Percentiles rank a stretch among this genome's conserved stretches.
These are phyloP conservation scores for Craseonycteris thonglongyai DNA, from an alignment of 2,113 vertebrate genomes.

Conservation along the genomic window DNA sequence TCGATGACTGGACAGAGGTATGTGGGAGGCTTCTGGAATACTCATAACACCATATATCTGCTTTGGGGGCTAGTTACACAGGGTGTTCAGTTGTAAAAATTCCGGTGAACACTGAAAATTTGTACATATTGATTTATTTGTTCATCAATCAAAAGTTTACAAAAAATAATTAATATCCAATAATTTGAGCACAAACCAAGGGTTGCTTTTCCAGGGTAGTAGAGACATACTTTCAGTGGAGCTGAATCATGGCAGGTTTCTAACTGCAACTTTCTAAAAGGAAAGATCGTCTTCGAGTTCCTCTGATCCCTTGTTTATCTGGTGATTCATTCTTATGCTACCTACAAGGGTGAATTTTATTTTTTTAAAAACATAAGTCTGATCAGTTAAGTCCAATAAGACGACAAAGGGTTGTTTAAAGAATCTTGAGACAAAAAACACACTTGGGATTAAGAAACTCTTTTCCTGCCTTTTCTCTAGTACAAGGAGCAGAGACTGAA, in stretches of 20 bases:
- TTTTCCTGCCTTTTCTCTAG: background rate
- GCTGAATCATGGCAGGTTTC: background rate
- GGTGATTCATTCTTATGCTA: background rate
- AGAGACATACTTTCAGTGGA: background rate
- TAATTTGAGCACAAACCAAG: background rate
- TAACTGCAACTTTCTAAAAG: background rate
- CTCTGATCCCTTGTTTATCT: background rate
- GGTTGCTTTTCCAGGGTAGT: background rate
- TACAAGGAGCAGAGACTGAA: background rate
- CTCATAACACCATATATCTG: background rate
- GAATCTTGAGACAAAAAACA: background rate
- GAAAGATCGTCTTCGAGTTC: background rate
- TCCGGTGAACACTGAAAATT: background rate
- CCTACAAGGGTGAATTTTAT: background rate
- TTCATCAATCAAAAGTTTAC: background rate
- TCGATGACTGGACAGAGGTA: background rate
- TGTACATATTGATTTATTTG: background rate
- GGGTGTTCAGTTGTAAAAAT: background rate
- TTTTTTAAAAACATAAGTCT: background rate
- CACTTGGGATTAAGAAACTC: background rate
- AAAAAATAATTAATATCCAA: background rate
- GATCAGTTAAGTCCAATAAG: background rate
- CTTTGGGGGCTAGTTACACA: background rate
- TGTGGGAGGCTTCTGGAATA: background rate
- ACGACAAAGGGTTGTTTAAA: constrained; percentile 19